These are phyloP conservation scores for Epicauta chinensis DNA, from an alignment of 1,140 invertebrate species.

Conservation along the genomic window DNA sequence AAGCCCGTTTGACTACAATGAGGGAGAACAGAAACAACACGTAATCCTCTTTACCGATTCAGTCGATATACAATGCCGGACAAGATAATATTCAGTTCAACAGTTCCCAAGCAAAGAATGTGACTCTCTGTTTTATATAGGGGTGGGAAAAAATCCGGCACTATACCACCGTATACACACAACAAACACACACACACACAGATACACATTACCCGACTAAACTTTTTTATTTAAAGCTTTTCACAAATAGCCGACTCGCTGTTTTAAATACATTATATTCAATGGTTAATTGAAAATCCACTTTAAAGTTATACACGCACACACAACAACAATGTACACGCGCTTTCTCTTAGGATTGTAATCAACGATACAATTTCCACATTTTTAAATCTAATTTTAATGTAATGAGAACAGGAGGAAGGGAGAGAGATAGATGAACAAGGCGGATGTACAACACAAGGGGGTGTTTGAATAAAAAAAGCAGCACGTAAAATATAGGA, in stretches of 20 bases:
- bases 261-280: constrained; percentile 41
- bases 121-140: not conserved
- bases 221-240: constrained; percentile 7
- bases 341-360: constrained; percentile 34
- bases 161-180: too few species aligned
- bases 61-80: constrained; percentile 25
- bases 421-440: constrained; percentile 1
- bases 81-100: constrained; percentile 26
- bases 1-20: constrained; percentile 13
- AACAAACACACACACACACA: too few species aligned
- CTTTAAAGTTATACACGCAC: constrained; percentile 34
- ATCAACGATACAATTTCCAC: constrained; percentile 45
- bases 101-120: constrained; percentile 4
- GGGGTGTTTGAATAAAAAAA: constrained; percentile 30
- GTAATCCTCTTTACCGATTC: constrained; percentile 26
- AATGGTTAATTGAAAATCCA: constrained; percentile 42
- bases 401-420: constrained; percentile 38
- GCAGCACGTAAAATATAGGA: constrained; percentile 41
- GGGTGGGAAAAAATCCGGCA: constrained; percentile 4
- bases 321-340: too few species aligned
- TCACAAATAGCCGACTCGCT: constrained; percentile 22
- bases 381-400: constrained; percentile 46
- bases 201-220: not conserved
- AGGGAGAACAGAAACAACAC: constrained; percentile 5
- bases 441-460: constrained; percentile 6